Base-by-base conservation (phyloP, 2,888 invertebrate species). In the Chloroclystis v-ata region DNA sequence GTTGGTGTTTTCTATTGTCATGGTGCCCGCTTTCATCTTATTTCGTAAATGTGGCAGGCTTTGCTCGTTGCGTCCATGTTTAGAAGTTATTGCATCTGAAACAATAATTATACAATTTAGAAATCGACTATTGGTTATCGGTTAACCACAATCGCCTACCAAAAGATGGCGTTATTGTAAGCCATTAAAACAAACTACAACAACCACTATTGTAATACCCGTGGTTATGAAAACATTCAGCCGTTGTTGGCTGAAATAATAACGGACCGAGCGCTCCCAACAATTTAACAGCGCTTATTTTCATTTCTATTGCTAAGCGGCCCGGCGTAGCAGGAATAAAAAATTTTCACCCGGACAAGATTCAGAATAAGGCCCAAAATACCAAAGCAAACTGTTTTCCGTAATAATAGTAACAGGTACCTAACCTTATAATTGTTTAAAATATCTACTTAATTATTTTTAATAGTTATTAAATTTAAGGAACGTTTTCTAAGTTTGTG, bases 41-140 rank as follows among this genome's bases (percentile, higher is more conserved):
- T 82, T 77, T 82, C 83, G 69, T 82, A 86, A 72, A 82, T 78
- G 68, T 84, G 75, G 59, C 69, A 72, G 48, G 68, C 55, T 47
- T 63, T 68, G 35, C 49, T 67, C 46, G 67, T 64, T 13, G 65
- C 62, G 52, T 69, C 68, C 82, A 75, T 80, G 64, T 67, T 59
- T 40, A 12, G 48, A 60, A 59, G 38, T 54, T 48, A 54, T 33
- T 24, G 37, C 71, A 82, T 79, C 84, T 84, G 82, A 28, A 78
- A 81, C 66, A 67, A 72, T 53, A 45, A n/a, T n/a, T n/a, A n/a
- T n/a, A n/a, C n/a, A n/a, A n/a, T n/a, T n/a, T n/a, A n/a, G n/a
- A n/a, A n/a, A n/a, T n/a, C n/a, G n/a, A n/a, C n/a, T n/a, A n/a
- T n/a, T n/a, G n/a, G n/a, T n/a, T n/a, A n/a, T n/a, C n/a, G n/a